Conservation (phyloP, 2,888 invertebrate species). For the Petrolisthes cinctipes region DNA sequence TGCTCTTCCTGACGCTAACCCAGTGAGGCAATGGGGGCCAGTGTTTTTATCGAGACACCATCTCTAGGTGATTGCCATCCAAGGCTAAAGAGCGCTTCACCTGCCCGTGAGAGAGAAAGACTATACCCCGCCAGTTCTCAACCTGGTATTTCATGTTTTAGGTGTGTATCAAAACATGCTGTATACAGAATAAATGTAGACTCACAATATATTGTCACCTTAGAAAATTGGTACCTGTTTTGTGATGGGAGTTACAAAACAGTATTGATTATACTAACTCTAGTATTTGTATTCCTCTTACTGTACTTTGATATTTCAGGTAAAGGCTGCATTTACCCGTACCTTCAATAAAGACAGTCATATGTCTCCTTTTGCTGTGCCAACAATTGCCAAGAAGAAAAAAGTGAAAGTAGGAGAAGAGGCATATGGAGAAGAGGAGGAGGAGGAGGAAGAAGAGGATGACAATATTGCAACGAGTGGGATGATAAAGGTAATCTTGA, state of each 20-base stretch:
- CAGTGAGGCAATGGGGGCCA: too few species aligned
- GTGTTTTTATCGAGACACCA: too few species aligned
- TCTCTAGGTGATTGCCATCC: too few species aligned
- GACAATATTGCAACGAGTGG: constrained; percentile 79
- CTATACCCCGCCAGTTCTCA: too few species aligned
- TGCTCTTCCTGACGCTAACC: too few species aligned
- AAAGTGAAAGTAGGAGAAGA: constrained; percentile 70
- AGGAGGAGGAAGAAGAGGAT: constrained; percentile 69
- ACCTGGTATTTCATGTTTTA: too few species aligned
- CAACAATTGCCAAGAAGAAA: constrained; percentile 76
- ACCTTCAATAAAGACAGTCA: constrained; percentile 88
- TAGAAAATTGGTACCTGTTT: not conserved
- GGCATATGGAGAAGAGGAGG: constrained; percentile 70
- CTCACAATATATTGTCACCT: not conserved
- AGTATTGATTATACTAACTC: constrained; percentile 43
- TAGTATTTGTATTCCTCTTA: constrained; percentile 24
- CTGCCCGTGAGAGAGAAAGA: too few species aligned
- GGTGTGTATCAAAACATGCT: too few species aligned
- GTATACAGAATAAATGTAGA: not conserved
- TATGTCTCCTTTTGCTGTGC: constrained; percentile 82
- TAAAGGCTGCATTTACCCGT: constrained; percentile 93
- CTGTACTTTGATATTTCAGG: constrained; percentile 72
- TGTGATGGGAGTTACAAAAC: not conserved
- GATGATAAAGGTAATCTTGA: constrained; percentile 79
- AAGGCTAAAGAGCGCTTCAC: too few species aligned